phyloP scores from a whole-genome alignment of 2,113 vertebrate genomes.

The Hylia prasina region DNA sequence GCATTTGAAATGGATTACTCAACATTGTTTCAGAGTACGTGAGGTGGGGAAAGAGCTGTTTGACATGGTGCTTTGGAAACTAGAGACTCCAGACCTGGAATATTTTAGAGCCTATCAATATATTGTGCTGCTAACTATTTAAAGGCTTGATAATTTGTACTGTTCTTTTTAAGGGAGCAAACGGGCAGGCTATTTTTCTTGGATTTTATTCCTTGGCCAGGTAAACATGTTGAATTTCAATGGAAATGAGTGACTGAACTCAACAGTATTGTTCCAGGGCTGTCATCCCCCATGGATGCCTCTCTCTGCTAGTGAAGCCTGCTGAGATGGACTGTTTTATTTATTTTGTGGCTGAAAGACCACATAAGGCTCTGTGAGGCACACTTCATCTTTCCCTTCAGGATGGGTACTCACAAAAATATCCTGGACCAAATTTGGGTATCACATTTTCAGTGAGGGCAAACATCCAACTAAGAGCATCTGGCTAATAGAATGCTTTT shows the following conservation, averaged over 20 bases:
- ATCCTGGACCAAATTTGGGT: background rate
- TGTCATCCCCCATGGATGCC: background rate
- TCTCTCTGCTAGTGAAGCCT: background rate
- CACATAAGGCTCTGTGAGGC: background rate
- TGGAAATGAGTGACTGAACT: background rate
- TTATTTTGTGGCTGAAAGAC: background rate
- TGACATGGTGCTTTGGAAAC: background rate
- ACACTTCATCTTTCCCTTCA: background rate
- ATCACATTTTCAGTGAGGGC: background rate
- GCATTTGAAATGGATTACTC: background rate
- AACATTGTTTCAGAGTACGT: background rate
- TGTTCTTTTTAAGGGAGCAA: background rate
- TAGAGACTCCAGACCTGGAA: background rate
- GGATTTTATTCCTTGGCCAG: slow-evolving; percentile 48
- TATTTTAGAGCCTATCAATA: background rate
- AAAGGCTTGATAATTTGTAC: background rate
- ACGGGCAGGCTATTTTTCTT: slow-evolving; percentile 18
- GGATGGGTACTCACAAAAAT: background rate
- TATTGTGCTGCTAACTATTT: background rate
- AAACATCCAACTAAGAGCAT: background rate
- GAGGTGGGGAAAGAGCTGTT: slow-evolving; percentile 51
- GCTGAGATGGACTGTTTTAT: background rate
- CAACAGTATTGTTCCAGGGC: background rate
- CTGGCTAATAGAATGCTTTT: background rate
- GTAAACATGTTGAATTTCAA: background rate